Evolutionary conservation across 1,140 invertebrate species (phyloP), one percentile per base, ranked within the genome.

Genomic region (Pygmarrhopalites habei): DNA sequence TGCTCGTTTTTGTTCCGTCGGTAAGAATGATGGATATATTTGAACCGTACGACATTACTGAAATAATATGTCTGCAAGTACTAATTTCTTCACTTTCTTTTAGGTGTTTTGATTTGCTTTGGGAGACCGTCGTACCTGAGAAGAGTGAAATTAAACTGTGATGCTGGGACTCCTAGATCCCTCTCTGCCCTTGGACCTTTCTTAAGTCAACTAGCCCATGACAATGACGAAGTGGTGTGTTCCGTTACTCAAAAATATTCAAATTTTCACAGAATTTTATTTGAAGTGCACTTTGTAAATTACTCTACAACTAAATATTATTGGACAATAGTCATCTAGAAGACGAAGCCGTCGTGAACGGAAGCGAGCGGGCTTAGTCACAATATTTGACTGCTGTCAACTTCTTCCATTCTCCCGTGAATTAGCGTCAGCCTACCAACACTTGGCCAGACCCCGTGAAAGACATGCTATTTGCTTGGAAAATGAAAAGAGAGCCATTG

Each of bases 1-100:
- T 3, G 92, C 90, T 1, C 87, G 88, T 73, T 98, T 96, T 80
- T 94, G 89, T 77, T 86, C 86, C 41, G 88, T 87, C 29, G 88
- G 87, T 82, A 68, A 70, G 76, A 73, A 71, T 43, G 51, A 55
- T 46, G 35, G 23, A 17, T 25, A 55, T 58, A 44, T 17, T 43
- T 2, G n/a, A n/a, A n/a, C n/a, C n/a, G n/a, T n/a, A n/a, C n/a
- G 39, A 41, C 10, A 12, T 12, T 41, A 41, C 39, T 41, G 39
- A n/a, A 41, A n/a, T 41, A 10, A 60, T 23, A 4, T 47, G 2
- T 68, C 72, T 44, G 28, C 53, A 84, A 82, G 82, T 69, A 82
- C n/a, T n/a, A n/a, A n/a, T n/a, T n/a, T n/a, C n/a, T n/a, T n/a
- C n/a, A n/a, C n/a, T n/a, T n/a, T n/a, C n/a, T n/a, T n/a, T n/a